phyloP scores from a whole-genome alignment of 2,888 invertebrate genomes.

The Apamea anceps region DNA sequence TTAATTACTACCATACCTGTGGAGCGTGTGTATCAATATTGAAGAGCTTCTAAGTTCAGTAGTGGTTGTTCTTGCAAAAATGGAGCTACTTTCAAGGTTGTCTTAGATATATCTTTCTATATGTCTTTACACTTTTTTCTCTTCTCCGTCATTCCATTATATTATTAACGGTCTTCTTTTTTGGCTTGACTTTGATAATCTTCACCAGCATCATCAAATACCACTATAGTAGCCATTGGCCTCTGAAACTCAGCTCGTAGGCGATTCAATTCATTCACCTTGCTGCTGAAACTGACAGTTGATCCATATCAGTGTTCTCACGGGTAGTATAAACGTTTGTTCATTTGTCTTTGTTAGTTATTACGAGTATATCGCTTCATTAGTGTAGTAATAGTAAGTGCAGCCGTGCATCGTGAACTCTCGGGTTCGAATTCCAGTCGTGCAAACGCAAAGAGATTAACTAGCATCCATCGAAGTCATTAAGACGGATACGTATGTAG shows the following conservation, averaged over 20 bases:
- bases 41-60: conserved; percentile 23
- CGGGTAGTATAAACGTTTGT: conserved; percentile 26
- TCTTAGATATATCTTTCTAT: not conserved
- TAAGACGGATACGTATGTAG: no score
- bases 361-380: conserved; percentile 29
- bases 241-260: conserved; percentile 20
- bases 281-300: conserved; percentile 30
- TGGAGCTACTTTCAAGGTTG: conserved; percentile 15
- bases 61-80: conserved; percentile 24
- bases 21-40: conserved; percentile 34
- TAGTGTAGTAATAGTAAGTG: conserved; percentile 7
- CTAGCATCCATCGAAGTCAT: not conserved
- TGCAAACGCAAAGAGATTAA: not conserved
- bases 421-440: conserved; percentile 3
- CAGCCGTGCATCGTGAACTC: no score
- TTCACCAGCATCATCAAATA: not conserved
- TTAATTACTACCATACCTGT: conserved; percentile 66
- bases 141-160: conserved; percentile 1
- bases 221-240: conserved; percentile 18
- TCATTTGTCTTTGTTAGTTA: conserved; percentile 52
- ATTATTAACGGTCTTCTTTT: conserved; percentile 1
- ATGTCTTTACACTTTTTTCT: not conserved
- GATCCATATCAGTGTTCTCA: conserved; percentile 53
- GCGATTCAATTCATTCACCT: conserved; percentile 52
- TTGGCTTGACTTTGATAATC: not conserved